Base-by-base conservation (phyloP, 2,888 invertebrate species). In the Laspeyria flexula region DNA sequence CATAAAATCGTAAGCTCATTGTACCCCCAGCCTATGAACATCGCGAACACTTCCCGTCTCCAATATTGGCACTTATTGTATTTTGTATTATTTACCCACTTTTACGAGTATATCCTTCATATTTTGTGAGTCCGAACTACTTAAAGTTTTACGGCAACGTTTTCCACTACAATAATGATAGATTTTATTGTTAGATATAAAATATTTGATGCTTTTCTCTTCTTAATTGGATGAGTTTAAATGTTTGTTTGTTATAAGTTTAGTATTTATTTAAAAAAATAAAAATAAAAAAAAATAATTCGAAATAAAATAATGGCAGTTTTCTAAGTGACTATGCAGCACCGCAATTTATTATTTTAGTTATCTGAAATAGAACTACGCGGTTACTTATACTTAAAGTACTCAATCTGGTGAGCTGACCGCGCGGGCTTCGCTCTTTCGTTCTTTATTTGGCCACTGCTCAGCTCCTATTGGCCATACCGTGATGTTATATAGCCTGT, bases 1-100 rank as follows among this genome's bases (percentile, higher is more conserved):
- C 3, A 3, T 7, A 25, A 25, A 7, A 25, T 25, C 7, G 7
- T 7, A 21, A 33, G 18, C 45, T 18, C 16, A 30, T 64, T 89
- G 72, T 71, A 43, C 38, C 72, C 1, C 66, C 34, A 60, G 1
- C 85, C 53, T 77, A 42, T 55, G 15, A 1, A 33, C 43, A 60
- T 71, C 71, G 68, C 72, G 76, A 73, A 74, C 75, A 77, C 71
- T 75, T 75, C 77, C 73, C 75, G 76, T 80, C 85, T 79, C 72
- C 85, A 85, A 89, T 90, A 90, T 86, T 80, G 84, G 81, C 87
- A 90, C 89, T 90, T 91, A 92, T 90, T 90, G 90, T 92, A 90
- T 92, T 90, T 90, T 90, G 91, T 91, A 90, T 89, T 91, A 90
- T 90, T 90, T 90, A 90, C 90, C 86, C 81, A 83, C 85, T 83